These are phyloP conservation scores for Poicephalus gulielmi DNA, from an alignment of 2,113 vertebrate species.

Conservation along the genomic window DNA sequence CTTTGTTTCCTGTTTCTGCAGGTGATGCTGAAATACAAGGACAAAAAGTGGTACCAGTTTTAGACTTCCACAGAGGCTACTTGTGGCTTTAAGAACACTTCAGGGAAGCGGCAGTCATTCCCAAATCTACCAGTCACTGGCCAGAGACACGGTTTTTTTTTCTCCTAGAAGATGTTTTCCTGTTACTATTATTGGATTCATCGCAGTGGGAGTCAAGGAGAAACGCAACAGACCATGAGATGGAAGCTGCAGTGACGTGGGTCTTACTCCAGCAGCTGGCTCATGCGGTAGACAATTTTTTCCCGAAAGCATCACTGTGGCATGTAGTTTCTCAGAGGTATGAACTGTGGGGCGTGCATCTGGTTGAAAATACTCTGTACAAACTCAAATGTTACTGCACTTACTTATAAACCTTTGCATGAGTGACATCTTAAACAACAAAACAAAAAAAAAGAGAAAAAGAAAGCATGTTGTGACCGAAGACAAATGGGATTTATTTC, in stretches of 20 bases:
- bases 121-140: constrained; percentile 58
- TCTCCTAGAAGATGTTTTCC: constrained; percentile 67
- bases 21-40: constrained; percentile 98
- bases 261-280: constrained; percentile 31
- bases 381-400: constrained; percentile 88
- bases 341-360: constrained; percentile 65
- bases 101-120: constrained; percentile 74
- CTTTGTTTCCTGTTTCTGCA: constrained; percentile 58
- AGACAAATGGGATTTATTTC: constrained; percentile 82
- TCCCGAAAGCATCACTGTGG: constrained; percentile 60
- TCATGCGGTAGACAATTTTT: background rate
- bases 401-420: constrained; percentile 89
- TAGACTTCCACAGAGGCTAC: constrained; percentile 73
- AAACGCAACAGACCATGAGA: background rate
- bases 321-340: constrained; percentile 70
- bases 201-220: constrained; percentile 38
- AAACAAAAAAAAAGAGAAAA: constrained; percentile 68
- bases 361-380: constrained; percentile 75
- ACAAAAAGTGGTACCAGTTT: constrained; percentile 99
- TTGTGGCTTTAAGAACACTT: constrained; percentile 61
- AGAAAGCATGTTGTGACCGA: constrained; percentile 79
- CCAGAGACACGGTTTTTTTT: constrained; percentile 58
- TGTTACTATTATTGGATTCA: constrained; percentile 59
- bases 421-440: constrained; percentile 74
- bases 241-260: constrained; percentile 5